Conservation (phyloP, 2,888 invertebrate species). For the Metacarcinus magister region DNA sequence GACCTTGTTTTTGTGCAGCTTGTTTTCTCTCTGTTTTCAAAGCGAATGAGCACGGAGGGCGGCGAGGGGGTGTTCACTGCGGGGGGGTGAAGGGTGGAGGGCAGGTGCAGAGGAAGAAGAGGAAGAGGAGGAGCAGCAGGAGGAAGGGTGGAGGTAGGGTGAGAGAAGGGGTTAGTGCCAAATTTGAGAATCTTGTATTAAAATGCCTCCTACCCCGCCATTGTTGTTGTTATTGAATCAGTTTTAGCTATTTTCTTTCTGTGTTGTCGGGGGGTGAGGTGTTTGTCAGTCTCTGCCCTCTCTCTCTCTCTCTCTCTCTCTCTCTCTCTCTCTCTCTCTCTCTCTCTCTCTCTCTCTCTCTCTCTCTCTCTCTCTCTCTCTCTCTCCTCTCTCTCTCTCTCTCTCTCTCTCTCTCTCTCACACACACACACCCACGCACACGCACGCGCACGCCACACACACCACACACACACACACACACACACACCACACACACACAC, state of each 20-base stretch:
- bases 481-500: constrained; percentile 37
- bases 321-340: constrained; percentile 18
- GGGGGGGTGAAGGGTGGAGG: neutral
- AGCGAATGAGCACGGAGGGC: neutral
- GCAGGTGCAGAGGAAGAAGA: neutral
- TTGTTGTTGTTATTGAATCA: constrained; percentile 10
- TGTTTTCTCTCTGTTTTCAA: neutral
- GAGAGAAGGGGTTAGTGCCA: neutral
- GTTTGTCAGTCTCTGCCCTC: neutral
- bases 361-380: constrained; percentile 41
- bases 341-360: neutral
- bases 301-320: constrained; percentile 61
- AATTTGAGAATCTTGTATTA: neutral
- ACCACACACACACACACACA: neutral
- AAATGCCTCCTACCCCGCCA: neutral
- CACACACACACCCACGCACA: neutral
- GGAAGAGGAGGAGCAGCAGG: neutral
- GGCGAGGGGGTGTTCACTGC: neutral
- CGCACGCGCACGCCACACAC: neutral
- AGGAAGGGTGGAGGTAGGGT: neutral
- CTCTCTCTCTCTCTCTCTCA: constrained; percentile 39
- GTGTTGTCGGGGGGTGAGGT: neutral
- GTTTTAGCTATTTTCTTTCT: neutral
- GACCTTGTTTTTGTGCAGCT: neutral
- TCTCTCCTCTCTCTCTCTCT: neutral